phyloP scores from a whole-genome alignment of 2,113 vertebrate genomes.

The Erythrocebus patas region DNA sequence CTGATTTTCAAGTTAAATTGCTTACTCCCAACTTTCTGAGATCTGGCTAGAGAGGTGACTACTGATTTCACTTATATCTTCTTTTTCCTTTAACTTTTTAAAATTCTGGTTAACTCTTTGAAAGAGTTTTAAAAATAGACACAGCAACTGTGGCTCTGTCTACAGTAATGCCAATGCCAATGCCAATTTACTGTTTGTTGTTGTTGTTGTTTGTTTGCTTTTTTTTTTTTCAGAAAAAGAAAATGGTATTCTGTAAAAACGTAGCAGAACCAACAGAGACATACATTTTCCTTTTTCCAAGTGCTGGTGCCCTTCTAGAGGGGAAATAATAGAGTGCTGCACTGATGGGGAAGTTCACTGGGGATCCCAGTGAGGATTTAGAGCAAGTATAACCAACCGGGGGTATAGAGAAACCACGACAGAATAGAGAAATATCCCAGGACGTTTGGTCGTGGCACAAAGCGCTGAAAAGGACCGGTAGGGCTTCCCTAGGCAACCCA shows the following conservation, averaged over 20 bases:
- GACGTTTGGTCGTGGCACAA: not conserved
- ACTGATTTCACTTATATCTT: not conserved
- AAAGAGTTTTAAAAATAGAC: conserved; percentile 37
- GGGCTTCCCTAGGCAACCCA: not conserved
- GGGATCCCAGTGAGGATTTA: not conserved
- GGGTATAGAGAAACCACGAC: not conserved
- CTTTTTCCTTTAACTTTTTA: not conserved
- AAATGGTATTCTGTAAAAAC: not conserved
- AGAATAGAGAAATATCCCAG: not conserved
- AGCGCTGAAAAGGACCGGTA: too few relatives aligned
- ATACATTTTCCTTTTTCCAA: not conserved
- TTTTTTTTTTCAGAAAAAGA: not conserved
- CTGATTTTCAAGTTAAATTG: conserved; percentile 4
- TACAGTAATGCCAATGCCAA: not conserved
- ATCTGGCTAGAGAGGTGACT: not conserved
- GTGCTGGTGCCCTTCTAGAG: not conserved
- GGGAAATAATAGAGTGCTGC: not conserved
- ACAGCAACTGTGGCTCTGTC: not conserved
- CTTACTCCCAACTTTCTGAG: not conserved
- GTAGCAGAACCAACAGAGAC: not conserved
- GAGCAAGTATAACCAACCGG: not conserved
- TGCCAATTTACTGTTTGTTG: not conserved
- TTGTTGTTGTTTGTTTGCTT: too few relatives aligned
- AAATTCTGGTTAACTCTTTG: not conserved
- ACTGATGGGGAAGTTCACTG: not conserved